Conservation (phyloP, 2,797 vertebrate genomes). For the Mus spretus region DNA sequence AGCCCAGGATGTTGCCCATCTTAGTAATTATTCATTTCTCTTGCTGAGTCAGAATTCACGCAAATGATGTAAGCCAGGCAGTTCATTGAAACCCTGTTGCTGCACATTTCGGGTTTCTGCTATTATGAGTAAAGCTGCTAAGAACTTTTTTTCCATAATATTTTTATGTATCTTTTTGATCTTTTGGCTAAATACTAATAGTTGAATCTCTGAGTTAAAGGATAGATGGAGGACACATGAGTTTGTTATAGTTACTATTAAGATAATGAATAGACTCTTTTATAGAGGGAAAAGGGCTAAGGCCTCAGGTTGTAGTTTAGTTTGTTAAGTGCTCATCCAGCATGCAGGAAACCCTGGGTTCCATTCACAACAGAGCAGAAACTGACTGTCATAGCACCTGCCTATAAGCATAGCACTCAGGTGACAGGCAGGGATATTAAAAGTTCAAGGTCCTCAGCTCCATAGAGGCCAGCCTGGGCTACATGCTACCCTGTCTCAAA, state of each 20-base stretch:
- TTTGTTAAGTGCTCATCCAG: not conserved
- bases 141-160: constrained; percentile 15
- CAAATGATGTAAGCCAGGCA: not conserved
- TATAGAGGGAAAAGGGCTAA: not conserved
- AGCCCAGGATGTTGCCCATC: not conserved
- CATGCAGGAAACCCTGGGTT: too few species aligned
- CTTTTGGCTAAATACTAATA: constrained; percentile 39
- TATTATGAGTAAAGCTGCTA: constrained; percentile 42
- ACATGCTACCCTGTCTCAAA: not conserved
- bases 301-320: not conserved
- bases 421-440: not conserved
- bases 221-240: not conserved
- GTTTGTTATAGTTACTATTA: not conserved
- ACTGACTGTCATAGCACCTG: not conserved
- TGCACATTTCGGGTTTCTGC: not conserved
- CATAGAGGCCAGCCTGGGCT: not conserved
- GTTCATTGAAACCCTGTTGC: not conserved
- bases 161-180: constrained; percentile 40
- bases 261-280: not conserved
- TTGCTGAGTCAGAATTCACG: not conserved
- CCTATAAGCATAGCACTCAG: not conserved
- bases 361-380: not conserved
- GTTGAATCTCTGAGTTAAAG: constrained; percentile 21
- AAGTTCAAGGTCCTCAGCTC: not conserved
- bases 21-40: constrained; percentile 2